A percentile compares a stretch with the other conserved stretches of the same genome.
These are phyloP conservation scores for Autographa gamma DNA, from an alignment of 2,888 invertebrate genomes.

Conservation along the genomic window DNA sequence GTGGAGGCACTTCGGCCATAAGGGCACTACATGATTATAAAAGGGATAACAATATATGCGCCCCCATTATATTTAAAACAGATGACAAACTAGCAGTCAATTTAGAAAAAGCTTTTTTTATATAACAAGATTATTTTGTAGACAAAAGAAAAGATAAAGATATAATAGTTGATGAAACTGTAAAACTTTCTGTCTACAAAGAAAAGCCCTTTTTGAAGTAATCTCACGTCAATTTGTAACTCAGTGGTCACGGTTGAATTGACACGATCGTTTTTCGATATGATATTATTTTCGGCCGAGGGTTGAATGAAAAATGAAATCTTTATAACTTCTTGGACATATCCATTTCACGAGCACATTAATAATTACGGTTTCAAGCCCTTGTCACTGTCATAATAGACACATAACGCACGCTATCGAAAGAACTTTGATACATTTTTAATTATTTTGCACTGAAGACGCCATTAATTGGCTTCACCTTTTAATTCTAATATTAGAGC, in stretches of 20 bases:
- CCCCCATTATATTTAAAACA: background rate
- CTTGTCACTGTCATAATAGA: background rate
- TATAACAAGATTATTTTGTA: background rate
- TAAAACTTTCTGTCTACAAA: constrained; percentile 19
- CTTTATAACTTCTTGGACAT: background rate
- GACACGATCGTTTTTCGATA: constrained; percentile 36
- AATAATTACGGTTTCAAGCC: background rate
- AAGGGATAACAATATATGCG: constrained; percentile 2
- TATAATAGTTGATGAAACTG: constrained; percentile 26
- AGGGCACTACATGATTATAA: constrained; percentile 4
- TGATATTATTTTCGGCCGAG: constrained; percentile 1
- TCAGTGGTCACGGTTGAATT: constrained; percentile 20
- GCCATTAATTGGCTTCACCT: background rate
- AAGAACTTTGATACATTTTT: background rate
- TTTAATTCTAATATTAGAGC: constrained; percentile 8
- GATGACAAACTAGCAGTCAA: background rate
- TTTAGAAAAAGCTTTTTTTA: background rate
- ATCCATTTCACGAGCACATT: constrained; percentile 1
- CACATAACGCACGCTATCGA: background rate
- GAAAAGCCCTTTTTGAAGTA: constrained; percentile 38
- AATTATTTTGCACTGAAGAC: background rate
- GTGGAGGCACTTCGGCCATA: background rate
- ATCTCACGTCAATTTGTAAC: constrained; percentile 39
- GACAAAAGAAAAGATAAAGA: constrained; percentile 28
- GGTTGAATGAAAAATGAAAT: background rate